Conservation (phyloP, 2,888 invertebrate genomes). For the Macrophya annulata region DNA sequence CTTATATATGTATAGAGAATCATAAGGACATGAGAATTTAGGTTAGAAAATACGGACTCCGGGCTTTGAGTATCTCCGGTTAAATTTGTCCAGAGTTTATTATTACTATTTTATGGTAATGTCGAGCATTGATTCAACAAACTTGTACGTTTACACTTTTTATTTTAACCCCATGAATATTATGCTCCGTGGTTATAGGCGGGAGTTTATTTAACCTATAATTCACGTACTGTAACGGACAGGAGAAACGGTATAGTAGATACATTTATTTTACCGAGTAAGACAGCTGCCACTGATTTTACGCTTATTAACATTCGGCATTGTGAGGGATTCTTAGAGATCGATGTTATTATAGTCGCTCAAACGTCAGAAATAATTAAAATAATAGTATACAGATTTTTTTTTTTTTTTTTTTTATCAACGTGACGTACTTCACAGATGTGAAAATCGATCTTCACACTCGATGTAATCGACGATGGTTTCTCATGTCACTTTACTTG, state of each 20-base stretch:
- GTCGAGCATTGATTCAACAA: conserved; percentile 58
- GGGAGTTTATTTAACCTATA: conserved; percentile 1
- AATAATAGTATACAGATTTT: too few species aligned
- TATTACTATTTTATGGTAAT: conserved; percentile 60
- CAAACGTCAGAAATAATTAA: too few species aligned
- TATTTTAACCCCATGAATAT: conserved; percentile 10
- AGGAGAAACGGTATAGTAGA: background rate
- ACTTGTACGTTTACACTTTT: conserved; percentile 56
- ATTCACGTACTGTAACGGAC: conserved; percentile 24
- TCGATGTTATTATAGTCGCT: background rate
- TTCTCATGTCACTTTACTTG: background rate
- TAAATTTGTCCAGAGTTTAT: conserved; percentile 7
- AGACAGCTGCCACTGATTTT: conserved; percentile 20
- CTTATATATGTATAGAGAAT: background rate
- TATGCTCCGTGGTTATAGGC: background rate
- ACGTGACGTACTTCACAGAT: too few species aligned
- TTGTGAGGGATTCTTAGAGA: background rate
- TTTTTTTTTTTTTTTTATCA: too few species aligned
- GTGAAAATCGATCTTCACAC: background rate
- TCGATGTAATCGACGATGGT: background rate
- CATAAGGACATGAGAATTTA: background rate
- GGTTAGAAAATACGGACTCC: background rate
- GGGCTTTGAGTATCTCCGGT: background rate
- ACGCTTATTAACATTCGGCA: background rate
- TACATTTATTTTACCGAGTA: conserved; percentile 7